Evolutionary conservation across 2,113 vertebrate species (phyloP), one percentile per base, ranked within the genome.

Genomic region (Eupsittula cactorum): DNA sequence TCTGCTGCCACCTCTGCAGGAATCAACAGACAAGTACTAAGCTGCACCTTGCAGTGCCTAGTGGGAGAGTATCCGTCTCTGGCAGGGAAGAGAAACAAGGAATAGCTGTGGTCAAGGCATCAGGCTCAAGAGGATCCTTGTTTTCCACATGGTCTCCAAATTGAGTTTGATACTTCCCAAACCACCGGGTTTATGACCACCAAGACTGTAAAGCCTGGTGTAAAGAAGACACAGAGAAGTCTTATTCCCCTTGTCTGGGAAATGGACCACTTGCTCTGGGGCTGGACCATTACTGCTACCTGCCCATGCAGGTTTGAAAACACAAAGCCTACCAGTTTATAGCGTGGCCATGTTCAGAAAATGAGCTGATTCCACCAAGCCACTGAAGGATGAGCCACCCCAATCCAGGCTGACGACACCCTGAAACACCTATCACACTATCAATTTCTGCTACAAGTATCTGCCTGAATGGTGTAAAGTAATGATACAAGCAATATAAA

Each of bases 301-400:
- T 29, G 23, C 17, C 46, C 9, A 6, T 2, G 3, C 15, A 33
- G 8, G 16, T 21, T 69, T 77, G 74, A 57, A 76, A 87, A 76
- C 17, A 35, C 35, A 75, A 68, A 95, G 15, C 8, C 5, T 12
- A 41, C 2, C 12, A 39, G 23, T 50, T 74, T 27, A 46, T 15
- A 82, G 8, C 1, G n/a, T 29, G 50, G n/a, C 8, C 53, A 77
- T 0, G 0, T 18, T 18, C 31, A 75, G 59, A 76, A 75, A 13
- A 13, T 11, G 41, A 85, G 39, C 42, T 9, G 53, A 68, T 57
- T 35, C 41, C 53, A 80, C 41, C 13, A 37, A 44, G 47, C 41
- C 53, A 11, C 44, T 85, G 29, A 65, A 64, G 37, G 19, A 86
- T 35, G 39, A 91, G 27, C 10, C 62, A 49, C 49, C 82, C 80